Evolutionary conservation across 2,113 vertebrate genomes (phyloP).

Genomic region (Alligator mississippiensis): DNA sequence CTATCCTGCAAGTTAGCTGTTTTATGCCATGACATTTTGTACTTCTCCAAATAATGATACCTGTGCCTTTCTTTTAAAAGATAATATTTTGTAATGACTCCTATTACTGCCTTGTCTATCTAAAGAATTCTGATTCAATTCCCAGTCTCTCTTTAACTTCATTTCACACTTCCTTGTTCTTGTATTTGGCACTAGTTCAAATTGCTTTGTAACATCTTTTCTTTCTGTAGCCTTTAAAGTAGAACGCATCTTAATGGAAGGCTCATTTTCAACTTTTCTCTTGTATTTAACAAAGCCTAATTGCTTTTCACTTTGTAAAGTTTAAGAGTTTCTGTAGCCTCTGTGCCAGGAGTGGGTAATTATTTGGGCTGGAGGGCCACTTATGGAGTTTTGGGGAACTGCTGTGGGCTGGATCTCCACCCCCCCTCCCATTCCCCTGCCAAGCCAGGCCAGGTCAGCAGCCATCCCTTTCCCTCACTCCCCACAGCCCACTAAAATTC

Average conservation of each 20-base stretch:
- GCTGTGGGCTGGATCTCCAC: no score
- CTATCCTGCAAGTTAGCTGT: background rate
- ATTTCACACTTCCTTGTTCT: background rate
- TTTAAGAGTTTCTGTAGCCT: background rate
- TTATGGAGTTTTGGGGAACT: no score
- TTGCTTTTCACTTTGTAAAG: background rate
- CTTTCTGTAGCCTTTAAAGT: slow-evolving; percentile 5
- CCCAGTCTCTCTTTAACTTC: background rate
- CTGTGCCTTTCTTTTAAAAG: background rate
- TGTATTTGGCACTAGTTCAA: background rate
- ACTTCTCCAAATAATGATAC: background rate
- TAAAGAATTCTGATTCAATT: background rate
- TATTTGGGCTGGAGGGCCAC: no score
- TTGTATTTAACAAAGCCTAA: background rate
- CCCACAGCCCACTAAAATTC: no score
- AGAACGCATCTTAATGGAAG: background rate
- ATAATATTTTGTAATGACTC: background rate
- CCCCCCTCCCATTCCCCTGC: no score
- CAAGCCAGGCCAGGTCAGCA: no score
- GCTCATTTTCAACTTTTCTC: background rate
- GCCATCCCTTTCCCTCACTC: no score
- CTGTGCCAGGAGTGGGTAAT: no score
- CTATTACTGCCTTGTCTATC: background rate
- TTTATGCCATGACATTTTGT: background rate
- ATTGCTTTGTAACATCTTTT: slow-evolving; percentile 28